phyloP scores from a whole-genome alignment of 2,888 invertebrate genomes.

The Dione vanillae region DNA sequence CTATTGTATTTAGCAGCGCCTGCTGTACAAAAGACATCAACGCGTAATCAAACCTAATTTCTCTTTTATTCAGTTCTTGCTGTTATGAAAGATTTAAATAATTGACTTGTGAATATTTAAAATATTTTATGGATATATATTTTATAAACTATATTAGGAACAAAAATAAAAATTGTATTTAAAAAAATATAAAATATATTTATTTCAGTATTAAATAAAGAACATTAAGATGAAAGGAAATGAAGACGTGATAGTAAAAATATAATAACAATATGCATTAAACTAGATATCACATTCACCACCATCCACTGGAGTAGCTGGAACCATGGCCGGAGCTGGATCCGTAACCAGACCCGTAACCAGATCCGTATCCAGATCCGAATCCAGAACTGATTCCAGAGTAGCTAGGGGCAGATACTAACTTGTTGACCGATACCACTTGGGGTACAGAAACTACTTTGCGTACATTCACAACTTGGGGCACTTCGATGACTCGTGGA shows the following conservation, averaged over 20 bases:
- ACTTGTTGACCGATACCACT: constrained; percentile 58
- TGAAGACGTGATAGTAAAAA: constrained; percentile 2
- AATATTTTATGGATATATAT: neutral
- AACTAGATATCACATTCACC: constrained; percentile 40
- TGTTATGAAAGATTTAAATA: neutral
- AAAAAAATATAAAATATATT: constrained; percentile 25
- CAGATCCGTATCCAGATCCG: constrained; percentile 41
- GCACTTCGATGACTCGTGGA: constrained; percentile 52
- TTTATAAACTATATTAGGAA: neutral
- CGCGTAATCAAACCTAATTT: constrained; percentile 3
- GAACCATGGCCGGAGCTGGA: constrained; percentile 40
- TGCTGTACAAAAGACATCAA: constrained; percentile 36
- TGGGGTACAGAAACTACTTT: constrained; percentile 60
- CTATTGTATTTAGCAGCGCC: neutral
- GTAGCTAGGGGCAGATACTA: constrained; percentile 56
- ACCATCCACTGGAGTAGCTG: constrained; percentile 48
- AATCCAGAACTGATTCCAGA: constrained; percentile 42
- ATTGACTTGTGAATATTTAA: neutral
- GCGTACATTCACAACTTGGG: constrained; percentile 57
- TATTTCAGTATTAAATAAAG: constrained; percentile 16
- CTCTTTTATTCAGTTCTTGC: neutral
- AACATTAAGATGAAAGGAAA: neutral
- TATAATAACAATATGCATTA: constrained; percentile 31
- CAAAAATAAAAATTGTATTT: neutral
- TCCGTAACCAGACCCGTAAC: constrained; percentile 41